These are phyloP conservation scores for Bubo bubo DNA, from an alignment of 2,113 vertebrate species.

Conservation along the genomic window DNA sequence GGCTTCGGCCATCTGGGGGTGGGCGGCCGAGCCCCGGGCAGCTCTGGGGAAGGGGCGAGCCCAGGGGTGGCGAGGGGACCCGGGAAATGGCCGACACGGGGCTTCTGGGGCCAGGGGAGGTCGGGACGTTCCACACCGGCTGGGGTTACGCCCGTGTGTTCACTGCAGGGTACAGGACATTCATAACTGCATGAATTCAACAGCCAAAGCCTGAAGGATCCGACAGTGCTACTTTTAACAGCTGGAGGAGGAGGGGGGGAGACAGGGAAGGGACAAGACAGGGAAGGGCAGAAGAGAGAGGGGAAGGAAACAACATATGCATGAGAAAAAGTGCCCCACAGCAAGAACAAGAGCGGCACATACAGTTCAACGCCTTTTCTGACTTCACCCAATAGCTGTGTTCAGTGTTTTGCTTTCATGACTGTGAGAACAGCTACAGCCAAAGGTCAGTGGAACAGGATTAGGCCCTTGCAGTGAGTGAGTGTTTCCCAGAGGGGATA, in stretches of 20 bases:
- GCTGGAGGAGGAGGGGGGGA: background rate
- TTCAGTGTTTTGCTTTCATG: rapidly evolving
- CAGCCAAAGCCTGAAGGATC: conserved; percentile 58
- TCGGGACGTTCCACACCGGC: background rate
- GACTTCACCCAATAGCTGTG: background rate
- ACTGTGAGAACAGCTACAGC: background rate
- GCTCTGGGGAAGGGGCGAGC: background rate
- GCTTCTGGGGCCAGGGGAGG: background rate
- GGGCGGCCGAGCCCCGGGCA: background rate
- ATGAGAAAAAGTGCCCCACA: conserved; percentile 5
- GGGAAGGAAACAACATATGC: background rate
- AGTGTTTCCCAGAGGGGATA: background rate
- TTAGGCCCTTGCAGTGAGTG: background rate
- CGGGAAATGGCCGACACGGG: background rate
- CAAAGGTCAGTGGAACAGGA: background rate
- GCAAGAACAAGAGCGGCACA: background rate
- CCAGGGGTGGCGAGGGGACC: background rate
- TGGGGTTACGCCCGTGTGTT: background rate
- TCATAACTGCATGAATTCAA: background rate
- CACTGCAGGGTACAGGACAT: background rate
- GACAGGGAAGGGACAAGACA: background rate
- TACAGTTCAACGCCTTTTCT: background rate
- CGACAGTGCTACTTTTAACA: background rate
- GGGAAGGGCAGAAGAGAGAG: background rate
- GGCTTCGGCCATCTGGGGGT: background rate